These are phyloP conservation scores for Drosophila sproati DNA, from an alignment of 1,140 invertebrate genomes.

Conservation along the genomic window DNA sequence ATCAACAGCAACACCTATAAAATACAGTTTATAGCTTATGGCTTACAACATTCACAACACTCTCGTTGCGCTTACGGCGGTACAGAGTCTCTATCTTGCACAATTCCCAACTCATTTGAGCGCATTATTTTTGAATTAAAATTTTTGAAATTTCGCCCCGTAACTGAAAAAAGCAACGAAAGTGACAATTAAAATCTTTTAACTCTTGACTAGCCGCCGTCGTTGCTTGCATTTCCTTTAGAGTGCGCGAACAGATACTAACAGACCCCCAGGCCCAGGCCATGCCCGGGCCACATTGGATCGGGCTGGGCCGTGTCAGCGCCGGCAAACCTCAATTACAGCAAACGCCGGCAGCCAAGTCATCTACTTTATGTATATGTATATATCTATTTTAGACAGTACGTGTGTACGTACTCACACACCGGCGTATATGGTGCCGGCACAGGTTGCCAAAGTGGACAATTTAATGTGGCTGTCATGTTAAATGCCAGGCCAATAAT, in stretches of 20 bases:
- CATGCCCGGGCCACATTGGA: slow-evolving; percentile 17
- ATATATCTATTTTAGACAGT: slow-evolving; percentile 21
- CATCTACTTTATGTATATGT: slow-evolving; percentile 32
- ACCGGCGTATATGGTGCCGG: slow-evolving; percentile 53
- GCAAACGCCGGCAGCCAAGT: slow-evolving; percentile 55
- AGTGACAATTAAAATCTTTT: slow-evolving; percentile 74
- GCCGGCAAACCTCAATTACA: slow-evolving; percentile 70
- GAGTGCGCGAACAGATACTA: slow-evolving; percentile 59
- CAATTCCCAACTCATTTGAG: slow-evolving; percentile 66
- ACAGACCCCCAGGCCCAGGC: slow-evolving; percentile 20
- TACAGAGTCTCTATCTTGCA: slow-evolving; percentile 44
- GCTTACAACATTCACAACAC: slow-evolving; percentile 2
- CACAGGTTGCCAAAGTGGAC: slow-evolving; percentile 79
- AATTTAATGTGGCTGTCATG: slow-evolving; percentile 83
- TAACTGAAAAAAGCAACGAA: slow-evolving; percentile 59
- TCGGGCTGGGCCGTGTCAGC: slow-evolving; percentile 40
- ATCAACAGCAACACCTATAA: slow-evolving; percentile 21
- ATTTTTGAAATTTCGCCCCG: slow-evolving; percentile 74
- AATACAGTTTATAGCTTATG: slow-evolving; percentile 14
- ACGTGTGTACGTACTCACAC: slow-evolving; percentile 16
- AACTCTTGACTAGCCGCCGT: slow-evolving; percentile 44
- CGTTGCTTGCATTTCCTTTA: slow-evolving; percentile 67
- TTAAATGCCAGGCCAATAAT: slow-evolving; percentile 81
- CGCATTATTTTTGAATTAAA: slow-evolving; percentile 80
- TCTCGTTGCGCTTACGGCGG: background rate